Percentiles rank a stretch among this genome's conserved stretches.
Evolutionary conservation across 2,888 invertebrate genomes (phyloP).

Genomic region (Euzophera pinguis): DNA sequence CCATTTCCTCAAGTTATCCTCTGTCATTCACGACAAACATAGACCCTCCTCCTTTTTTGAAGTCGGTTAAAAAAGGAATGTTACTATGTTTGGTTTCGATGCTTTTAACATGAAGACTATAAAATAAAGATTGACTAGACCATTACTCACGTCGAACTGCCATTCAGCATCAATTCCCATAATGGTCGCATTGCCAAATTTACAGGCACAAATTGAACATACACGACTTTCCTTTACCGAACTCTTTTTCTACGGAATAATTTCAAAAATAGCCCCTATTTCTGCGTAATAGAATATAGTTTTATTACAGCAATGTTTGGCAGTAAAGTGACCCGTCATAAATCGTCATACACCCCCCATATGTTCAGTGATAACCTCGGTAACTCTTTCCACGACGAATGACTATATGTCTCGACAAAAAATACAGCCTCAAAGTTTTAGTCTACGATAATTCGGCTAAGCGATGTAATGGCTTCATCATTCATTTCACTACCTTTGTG

Average conservation of each 20-base stretch:
- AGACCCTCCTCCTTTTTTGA: no score
- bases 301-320: neutral
- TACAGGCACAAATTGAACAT: slow-evolving; percentile 31
- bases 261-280: slow-evolving; percentile 5
- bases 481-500: no score
- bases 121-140: no score
- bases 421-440: slow-evolving; percentile 27
- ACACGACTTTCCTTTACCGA: slow-evolving; percentile 23
- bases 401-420: slow-evolving; percentile 35
- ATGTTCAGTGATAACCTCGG: slow-evolving; percentile 51
- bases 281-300: neutral
- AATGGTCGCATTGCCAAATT: slow-evolving; percentile 6
- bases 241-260: neutral
- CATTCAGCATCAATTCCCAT: no score
- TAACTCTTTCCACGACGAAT: slow-evolving; percentile 48
- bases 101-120: no score
- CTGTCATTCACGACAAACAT: no score
- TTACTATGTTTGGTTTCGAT: no score
- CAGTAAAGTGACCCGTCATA: slow-evolving; percentile 45
- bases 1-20: no score
- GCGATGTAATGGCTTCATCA: neutral
- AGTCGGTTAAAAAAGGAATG: no score
- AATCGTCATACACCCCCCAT: slow-evolving; percentile 49
- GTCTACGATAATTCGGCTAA: slow-evolving; percentile 22
- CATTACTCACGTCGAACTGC: no score